phyloP scores from a whole-genome alignment of 1,140 invertebrate genomes.

The Trichoplusia ni region DNA sequence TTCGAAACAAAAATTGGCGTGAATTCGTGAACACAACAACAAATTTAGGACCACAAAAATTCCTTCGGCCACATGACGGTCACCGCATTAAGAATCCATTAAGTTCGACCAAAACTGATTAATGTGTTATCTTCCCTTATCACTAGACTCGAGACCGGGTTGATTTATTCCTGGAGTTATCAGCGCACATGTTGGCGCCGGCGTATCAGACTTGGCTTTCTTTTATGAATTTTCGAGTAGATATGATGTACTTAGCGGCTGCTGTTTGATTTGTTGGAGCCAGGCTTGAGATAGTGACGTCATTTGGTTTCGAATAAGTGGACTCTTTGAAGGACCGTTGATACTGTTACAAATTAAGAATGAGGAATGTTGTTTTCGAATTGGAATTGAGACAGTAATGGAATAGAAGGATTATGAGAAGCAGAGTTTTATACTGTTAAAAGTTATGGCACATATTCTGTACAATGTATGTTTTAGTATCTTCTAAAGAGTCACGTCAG shows the following conservation, averaged over 20 bases:
- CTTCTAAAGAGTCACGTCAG: too few species aligned
- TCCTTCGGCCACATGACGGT: slow-evolving; percentile 18
- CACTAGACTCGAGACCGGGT: slow-evolving; percentile 5
- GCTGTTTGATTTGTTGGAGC: slow-evolving; percentile 28
- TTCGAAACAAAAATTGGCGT: neutral
- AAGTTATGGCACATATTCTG: too few species aligned
- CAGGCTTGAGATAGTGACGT: too few species aligned
- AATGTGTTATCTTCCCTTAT: slow-evolving; percentile 48
- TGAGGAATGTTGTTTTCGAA: too few species aligned
- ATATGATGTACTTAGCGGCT: slow-evolving; percentile 38
- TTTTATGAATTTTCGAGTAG: slow-evolving; percentile 42
- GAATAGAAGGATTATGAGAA: too few species aligned
- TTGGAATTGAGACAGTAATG: too few species aligned
- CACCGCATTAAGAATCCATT: slow-evolving; percentile 63
- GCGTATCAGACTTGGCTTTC: slow-evolving; percentile 30
- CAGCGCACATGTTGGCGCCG: slow-evolving; percentile 23
- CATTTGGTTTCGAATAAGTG: too few species aligned
- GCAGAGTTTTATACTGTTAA: too few species aligned
- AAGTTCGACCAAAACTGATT: slow-evolving; percentile 49
- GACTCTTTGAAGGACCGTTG: too few species aligned
- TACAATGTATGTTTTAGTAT: too few species aligned
- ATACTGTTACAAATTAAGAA: too few species aligned
- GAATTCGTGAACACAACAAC: slow-evolving; percentile 5
- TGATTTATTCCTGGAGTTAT: slow-evolving; percentile 28
- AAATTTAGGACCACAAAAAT: slow-evolving; percentile 1